Conservation (phyloP, 1,140 invertebrate genomes). For the Hylyphantes graminicola region DNA sequence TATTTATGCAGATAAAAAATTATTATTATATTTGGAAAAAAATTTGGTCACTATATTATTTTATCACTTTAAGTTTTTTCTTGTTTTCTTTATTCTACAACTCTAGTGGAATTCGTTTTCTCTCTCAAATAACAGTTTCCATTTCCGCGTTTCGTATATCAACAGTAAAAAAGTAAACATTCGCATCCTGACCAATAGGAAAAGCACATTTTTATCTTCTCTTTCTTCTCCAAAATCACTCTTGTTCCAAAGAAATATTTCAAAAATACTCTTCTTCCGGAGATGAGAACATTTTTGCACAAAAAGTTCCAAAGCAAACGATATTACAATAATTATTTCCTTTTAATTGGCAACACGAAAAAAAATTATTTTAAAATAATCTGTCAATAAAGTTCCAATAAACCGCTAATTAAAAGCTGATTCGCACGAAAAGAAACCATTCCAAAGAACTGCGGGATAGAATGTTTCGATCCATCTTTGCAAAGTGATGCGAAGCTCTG, state of each 20-base stretch:
- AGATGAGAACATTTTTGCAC: not conserved
- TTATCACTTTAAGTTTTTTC: not conserved
- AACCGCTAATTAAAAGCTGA: too few species aligned
- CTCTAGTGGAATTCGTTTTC: not conserved
- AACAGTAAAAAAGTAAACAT: constrained; percentile 15
- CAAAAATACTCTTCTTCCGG: not conserved
- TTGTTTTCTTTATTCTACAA: not conserved
- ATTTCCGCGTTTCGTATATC: constrained; percentile 34
- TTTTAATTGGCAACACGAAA: too few species aligned
- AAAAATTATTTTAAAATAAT: too few species aligned
- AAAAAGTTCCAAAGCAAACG: not conserved
- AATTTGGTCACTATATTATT: too few species aligned
- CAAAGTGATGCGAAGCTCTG: not conserved
- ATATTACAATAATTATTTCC: not conserved
- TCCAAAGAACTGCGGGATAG: not conserved
- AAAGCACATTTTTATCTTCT: not conserved
- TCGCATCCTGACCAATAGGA: constrained; percentile 1
- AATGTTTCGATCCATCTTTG: constrained; percentile 12
- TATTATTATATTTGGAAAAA: too few species aligned
- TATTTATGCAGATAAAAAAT: too few species aligned
- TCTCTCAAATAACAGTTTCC: constrained; percentile 13
- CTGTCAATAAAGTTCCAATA: too few species aligned
- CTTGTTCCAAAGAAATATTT: not conserved
- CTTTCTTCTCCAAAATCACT: not conserved
- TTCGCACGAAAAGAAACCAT: too few species aligned